Evolutionary conservation across 1,140 invertebrate species (phyloP), one percentile per base, ranked within the genome.

Genomic region (Drosophila murphyi): DNA sequence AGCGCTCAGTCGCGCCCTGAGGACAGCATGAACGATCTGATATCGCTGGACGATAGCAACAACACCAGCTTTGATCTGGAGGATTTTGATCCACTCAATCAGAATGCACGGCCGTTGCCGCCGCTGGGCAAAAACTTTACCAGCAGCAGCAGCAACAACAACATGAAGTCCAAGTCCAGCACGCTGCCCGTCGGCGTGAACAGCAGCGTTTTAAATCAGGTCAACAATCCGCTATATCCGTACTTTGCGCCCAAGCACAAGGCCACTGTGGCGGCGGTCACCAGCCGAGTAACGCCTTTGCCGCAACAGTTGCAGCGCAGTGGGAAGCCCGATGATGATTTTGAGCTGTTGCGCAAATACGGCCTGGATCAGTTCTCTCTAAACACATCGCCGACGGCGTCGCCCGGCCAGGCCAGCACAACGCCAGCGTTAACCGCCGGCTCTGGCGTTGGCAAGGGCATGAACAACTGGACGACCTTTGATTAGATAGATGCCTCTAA

Each of bases 211-310:
- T 20, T 77, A 5, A 56, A 65, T 12, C 64, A 68, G 5, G 34
- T 39, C 28, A 55, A 92, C 63, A 95, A 95, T 80, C 94, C 95
- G 0, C 78, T 95, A 2, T 95, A 95, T 77, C 94, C 94, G 0
- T 95, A 95, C 71, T 95, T 94, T 75, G 91, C 93, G 34, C 94
- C 94, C 7, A 81, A 93, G 62, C 91, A 93, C 67, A 89, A 81
- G 80, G 83, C 85, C 43, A 90, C 85, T 0, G 82, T 86, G 12
- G 80, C 85, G n/a, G 79, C 81, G 3, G 73, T 87, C 37, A 81
- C 83, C 2, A 79, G 55, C 31, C 76, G 83, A 8, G 50, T 86
- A 69, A 32, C 77, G 4, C 83, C 82, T 8, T 43, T 78, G 45
- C 74, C 83, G 12, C 74, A 75, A 32, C 83, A 65, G 56, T 83